These are phyloP conservation scores for Volucella bombylans DNA, from an alignment of 2,888 invertebrate species.

Conservation along the genomic window DNA sequence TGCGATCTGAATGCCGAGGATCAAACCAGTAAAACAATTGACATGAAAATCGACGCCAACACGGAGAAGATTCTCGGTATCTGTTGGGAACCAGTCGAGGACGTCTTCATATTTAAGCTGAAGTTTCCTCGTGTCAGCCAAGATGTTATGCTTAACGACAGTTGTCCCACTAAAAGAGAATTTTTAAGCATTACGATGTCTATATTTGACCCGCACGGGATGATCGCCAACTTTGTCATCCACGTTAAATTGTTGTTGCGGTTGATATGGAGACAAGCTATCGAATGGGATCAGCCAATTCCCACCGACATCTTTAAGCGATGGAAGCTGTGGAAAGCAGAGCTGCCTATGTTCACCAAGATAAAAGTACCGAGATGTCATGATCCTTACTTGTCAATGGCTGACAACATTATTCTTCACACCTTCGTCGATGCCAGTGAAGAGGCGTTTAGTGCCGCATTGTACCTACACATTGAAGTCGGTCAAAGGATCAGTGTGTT, in stretches of 20 bases:
- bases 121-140: slow-evolving; percentile 18
- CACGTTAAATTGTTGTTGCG: slow-evolving; percentile 6
- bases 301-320: not conserved
- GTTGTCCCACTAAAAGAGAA: slow-evolving; percentile 34
- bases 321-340: slow-evolving; percentile 16
- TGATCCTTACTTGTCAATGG: not conserved
- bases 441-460: slow-evolving; percentile 16
- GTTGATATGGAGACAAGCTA: slow-evolving; percentile 1
- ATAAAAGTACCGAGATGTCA: slow-evolving; percentile 18
- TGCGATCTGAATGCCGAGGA: not conserved
- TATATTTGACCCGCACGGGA: slow-evolving; percentile 43
- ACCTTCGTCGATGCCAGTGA: not conserved
- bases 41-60: slow-evolving; percentile 19
- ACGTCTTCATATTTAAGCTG: slow-evolving; percentile 42
- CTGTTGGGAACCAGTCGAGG: slow-evolving; percentile 53
- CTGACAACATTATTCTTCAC: not conserved
- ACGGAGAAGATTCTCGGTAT: slow-evolving; percentile 68
- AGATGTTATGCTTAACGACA: not conserved
- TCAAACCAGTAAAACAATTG: not conserved
- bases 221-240: slow-evolving; percentile 31
- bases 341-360: not conserved
- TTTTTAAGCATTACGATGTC: slow-evolving; percentile 25
- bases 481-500: not conserved
- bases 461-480: not conserved
- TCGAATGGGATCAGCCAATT: slow-evolving; percentile 33